Percentiles rank a stretch among this genome's conserved stretches.
Evolutionary conservation across 2,888 invertebrate species (phyloP).

Genomic region (Dryobotodes eremita): DNA sequence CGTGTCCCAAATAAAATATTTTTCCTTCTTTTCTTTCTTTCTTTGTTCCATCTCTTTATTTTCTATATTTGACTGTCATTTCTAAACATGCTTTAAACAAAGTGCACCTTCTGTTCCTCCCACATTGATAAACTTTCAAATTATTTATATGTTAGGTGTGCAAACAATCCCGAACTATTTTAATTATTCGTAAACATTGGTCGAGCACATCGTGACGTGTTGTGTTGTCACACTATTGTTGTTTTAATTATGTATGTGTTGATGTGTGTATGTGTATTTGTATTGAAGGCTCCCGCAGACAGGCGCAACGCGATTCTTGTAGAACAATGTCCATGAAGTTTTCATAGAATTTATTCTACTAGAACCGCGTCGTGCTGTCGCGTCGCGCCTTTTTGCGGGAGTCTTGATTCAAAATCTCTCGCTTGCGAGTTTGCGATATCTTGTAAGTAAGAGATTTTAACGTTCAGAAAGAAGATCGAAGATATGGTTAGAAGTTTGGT

Average conservation of each 20-base stretch:
- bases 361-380: no score
- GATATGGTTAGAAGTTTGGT: background rate
- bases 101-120: constrained; percentile 31
- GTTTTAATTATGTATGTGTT: constrained; percentile 31
- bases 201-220: constrained; percentile 35
- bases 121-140: constrained; percentile 54
- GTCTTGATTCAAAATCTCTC: background rate
- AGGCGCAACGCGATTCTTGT: no score
- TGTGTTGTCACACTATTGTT: constrained; percentile 40
- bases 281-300: background rate
- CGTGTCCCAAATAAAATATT: no score
- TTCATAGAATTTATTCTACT: no score
- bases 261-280: background rate
- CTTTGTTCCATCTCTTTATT: background rate
- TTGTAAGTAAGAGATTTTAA: background rate
- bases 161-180: constrained; percentile 79
- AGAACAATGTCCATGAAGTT: no score
- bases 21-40: no score
- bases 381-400: no score
- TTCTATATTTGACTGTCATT: background rate
- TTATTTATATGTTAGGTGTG: constrained; percentile 68
- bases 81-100: background rate
- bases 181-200: constrained; percentile 84
- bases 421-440: background rate
- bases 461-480: background rate